Conservation (phyloP, 2,797 vertebrate species). For the Molothrus ater region DNA sequence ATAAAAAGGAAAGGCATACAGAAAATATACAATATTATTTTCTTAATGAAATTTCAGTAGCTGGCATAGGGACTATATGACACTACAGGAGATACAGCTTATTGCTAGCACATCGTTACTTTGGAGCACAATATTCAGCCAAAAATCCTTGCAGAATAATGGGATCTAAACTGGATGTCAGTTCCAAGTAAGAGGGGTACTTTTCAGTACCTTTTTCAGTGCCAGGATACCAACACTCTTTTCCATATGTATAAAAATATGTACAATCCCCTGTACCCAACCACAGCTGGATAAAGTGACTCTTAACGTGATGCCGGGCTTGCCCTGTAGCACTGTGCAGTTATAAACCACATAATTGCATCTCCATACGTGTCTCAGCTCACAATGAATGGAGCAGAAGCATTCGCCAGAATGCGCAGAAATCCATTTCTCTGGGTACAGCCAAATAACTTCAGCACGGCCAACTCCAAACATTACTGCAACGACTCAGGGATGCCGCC, state of each 20-base stretch:
- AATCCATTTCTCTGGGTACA: background rate
- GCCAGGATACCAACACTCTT: background rate
- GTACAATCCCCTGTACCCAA: background rate
- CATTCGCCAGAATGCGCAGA: rapidly evolving
- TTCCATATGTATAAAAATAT: background rate
- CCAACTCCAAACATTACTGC: background rate
- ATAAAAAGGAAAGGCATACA: background rate
- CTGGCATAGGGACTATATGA: background rate
- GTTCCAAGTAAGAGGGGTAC: background rate
- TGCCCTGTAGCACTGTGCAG: background rate
- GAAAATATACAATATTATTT: background rate
- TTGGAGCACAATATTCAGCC: background rate
- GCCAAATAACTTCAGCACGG: background rate
- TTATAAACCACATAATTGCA: background rate
- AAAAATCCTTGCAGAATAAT: background rate
- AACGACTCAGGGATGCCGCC: background rate
- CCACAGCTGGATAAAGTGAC: background rate
- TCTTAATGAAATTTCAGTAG: background rate
- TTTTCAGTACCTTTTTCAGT: background rate
- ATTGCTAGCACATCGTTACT: background rate
- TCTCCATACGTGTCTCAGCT: background rate
- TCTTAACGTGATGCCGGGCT: background rate
- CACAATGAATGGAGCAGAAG: background rate
- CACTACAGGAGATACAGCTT: background rate
- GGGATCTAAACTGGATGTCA: background rate